Base-by-base conservation (phyloP, 1,140 invertebrate species). In the Leptopilina clavipes region DNA sequence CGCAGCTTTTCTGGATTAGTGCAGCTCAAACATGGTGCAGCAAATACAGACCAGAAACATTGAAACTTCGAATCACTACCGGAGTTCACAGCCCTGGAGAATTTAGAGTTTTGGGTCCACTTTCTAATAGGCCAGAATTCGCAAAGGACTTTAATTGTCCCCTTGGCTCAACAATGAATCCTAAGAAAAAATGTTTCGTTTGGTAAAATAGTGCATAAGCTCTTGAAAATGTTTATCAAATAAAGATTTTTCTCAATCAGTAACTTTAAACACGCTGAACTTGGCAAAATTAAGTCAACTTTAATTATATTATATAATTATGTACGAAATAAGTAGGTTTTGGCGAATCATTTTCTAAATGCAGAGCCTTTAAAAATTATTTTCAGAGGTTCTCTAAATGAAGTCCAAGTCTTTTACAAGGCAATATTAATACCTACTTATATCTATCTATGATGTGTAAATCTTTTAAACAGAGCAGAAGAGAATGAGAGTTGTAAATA, bases 61-160 rank as follows among this genome's bases (percentile, higher is more conserved):
- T 81, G n/a, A 87, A 81, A 87, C 85, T 72, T 74, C 91, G 94
- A 52, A 93, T 95, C 79, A 92, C 94, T 10, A 94, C 94, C 76
- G 92, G 95, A 78, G 91, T 92, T 78, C 94, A 96, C 85, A 94
- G 94, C 5, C 95, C 95, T 0, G 94, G 94, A 25, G 91, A 93
- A 76, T 96, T 94, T 92, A 82, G 94, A 74, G 93, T 95, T 0
- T 91, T 92, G 79, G 94, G 93, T 2, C 92, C 94, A 12, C 80
- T 95, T 9, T 92, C 92, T 0, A 95, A 95, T 85, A 91, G 93
- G 17, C 82, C 87, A 44, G 92, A 94, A 73, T 95, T 95, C 87
- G 89, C 93, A 0, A 83, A 90, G 71, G 92, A 92, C 45, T 95
- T 93, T 83, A 90, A 92, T 6, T 95, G 94, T 86, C 89, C 91